Percentiles rank a stretch among this genome's conserved stretches.
Conservation (phyloP, 2,113 vertebrate species). For the Columbina picui region DNA sequence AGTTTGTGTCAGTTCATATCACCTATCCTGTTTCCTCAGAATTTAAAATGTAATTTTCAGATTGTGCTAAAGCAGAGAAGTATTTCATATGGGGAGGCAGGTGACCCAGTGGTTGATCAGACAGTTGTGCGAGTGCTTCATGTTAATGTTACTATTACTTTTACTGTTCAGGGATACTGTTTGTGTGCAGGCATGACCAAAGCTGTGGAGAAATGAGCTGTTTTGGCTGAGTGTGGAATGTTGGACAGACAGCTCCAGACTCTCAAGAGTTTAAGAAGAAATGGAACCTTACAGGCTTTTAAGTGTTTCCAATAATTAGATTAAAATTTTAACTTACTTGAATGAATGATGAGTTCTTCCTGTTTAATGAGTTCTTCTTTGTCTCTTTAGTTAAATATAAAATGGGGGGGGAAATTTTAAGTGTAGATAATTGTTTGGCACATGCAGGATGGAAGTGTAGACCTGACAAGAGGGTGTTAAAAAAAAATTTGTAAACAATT, state of each 20-base stretch:
- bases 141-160: neutral
- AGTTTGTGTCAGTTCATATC: neutral
- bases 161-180: neutral
- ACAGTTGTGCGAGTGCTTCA: neutral
- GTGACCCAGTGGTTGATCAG: neutral
- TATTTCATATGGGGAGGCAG: neutral
- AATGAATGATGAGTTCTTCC: neutral
- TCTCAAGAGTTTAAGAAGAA: neutral
- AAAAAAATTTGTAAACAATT: neutral
- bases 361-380: neutral
- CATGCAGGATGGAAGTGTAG: rapidly evolving
- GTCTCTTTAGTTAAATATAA: neutral
- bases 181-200: rapidly evolving
- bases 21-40: neutral
- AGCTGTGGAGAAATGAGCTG: neutral
- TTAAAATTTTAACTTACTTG: neutral
- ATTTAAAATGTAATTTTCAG: neutral
- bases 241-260: neutral
- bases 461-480: neutral
- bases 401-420: neutral
- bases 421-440: neutral
- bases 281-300: neutral
- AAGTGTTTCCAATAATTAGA: neutral
- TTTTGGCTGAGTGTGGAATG: neutral
- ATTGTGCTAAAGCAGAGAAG: neutral